A percentile compares a stretch with the other conserved stretches of the same genome.
These are phyloP conservation scores for Liopterus haemorrhoidalis DNA, from an alignment of 2,888 invertebrate genomes.

Conservation along the genomic window DNA sequence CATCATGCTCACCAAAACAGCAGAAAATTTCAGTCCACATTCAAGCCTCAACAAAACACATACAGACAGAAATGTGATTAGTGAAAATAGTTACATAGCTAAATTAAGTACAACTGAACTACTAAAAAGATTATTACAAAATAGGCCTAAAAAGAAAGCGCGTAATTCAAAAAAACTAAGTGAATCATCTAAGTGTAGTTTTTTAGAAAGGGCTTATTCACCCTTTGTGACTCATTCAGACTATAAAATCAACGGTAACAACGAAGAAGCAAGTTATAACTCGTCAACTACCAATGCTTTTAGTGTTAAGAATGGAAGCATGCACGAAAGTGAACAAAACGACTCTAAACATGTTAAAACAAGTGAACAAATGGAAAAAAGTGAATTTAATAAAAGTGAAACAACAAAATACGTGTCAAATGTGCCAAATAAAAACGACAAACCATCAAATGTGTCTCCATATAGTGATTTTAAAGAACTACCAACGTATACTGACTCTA, in stretches of 20 bases:
- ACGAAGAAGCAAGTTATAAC: conserved; percentile 4
- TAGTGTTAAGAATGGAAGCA: conserved; percentile 20
- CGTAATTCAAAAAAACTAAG: too few relatives aligned
- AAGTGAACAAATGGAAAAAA: neutral
- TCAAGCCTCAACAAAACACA: too few relatives aligned
- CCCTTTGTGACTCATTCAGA: too few relatives aligned
- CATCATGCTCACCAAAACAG: too few relatives aligned
- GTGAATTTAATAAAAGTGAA: neutral
- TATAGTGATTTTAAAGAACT: too few relatives aligned
- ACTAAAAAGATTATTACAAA: conserved; percentile 16
- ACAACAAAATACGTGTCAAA: neutral
- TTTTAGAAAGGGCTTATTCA: too few relatives aligned
- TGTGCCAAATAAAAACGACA: too few relatives aligned
- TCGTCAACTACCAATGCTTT: conserved; percentile 7
- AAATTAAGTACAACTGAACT: conserved; percentile 18
- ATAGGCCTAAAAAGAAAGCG: conserved; percentile 12
- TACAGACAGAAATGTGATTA: too few relatives aligned
- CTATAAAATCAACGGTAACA: neutral
- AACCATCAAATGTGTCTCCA: too few relatives aligned
- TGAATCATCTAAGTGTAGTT: too few relatives aligned
- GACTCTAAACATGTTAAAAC: conserved; percentile 5
- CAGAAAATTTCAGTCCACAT: too few relatives aligned
- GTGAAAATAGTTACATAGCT: conserved; percentile 12
- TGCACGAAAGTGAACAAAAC: conserved; percentile 9
- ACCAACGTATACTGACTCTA: conserved; percentile 1